Evolutionary conservation across 2,888 invertebrate species (phyloP).

Genomic region (Chrysolina haemoptera): DNA sequence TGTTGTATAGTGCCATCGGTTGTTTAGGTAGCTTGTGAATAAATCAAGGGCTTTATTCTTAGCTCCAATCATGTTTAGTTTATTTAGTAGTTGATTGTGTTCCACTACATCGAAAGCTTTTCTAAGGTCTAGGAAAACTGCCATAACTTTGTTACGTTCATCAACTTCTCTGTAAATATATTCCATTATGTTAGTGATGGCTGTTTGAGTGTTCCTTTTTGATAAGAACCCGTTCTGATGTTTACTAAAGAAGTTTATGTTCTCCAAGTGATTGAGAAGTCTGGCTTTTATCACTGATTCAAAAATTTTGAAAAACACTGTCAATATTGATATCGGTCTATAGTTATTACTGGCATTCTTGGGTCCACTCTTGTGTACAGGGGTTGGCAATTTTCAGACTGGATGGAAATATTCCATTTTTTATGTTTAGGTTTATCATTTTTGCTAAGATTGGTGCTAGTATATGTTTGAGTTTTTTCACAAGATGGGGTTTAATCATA

Average conservation of each 20-base stretch:
- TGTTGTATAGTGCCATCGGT: slow-evolving; percentile 26
- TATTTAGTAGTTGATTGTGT: too few relatives aligned
- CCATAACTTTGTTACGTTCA: too few relatives aligned
- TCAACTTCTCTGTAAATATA: too few relatives aligned
- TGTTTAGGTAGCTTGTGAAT: slow-evolving; percentile 26
- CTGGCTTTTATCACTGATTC: slow-evolving; percentile 20
- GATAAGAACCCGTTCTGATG: too few relatives aligned
- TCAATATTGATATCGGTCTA: slow-evolving; percentile 24
- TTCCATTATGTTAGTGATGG: too few relatives aligned
- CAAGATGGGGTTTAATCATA: neutral
- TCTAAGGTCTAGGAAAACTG: too few relatives aligned
- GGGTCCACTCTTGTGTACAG: neutral
- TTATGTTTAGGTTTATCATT: neutral
- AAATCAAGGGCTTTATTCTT: slow-evolving; percentile 21
- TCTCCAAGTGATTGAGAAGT: too few relatives aligned
- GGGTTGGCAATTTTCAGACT: neutral
- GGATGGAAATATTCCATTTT: neutral
- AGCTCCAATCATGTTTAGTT: slow-evolving; percentile 13
- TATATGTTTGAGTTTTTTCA: too few relatives aligned
- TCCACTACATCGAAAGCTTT: too few relatives aligned
- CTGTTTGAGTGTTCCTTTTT: too few relatives aligned
- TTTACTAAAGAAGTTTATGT: too few relatives aligned
- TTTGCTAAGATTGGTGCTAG: too few relatives aligned
- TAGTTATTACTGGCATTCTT: slow-evolving; percentile 23
- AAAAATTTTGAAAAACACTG: slow-evolving; percentile 24